Evolutionary conservation across 2,888 invertebrate genomes (phyloP).

Genomic region (Parnassius glacialis): DNA sequence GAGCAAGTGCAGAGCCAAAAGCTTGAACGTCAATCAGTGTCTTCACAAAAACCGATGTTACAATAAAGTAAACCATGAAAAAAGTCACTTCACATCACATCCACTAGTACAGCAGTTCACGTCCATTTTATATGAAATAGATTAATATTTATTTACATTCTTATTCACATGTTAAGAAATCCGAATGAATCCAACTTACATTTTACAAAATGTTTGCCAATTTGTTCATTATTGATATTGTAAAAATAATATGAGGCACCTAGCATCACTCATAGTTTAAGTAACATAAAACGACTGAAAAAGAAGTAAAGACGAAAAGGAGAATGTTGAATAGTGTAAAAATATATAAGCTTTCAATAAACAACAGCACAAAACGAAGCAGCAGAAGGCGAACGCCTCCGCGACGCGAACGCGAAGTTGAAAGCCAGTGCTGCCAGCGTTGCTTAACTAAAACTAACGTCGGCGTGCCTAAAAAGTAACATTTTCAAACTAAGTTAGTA

Average conservation of each 20-base stretch:
- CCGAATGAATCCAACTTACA: conserved; percentile 31
- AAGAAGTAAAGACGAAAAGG: conserved; percentile 13
- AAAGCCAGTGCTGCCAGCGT: too few species aligned
- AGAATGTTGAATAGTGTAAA: conserved; percentile 20
- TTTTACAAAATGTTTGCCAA: conserved; percentile 31
- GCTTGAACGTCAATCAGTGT: conserved; percentile 33
- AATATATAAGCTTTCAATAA: conserved; percentile 31
- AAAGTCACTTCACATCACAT: conserved; percentile 56
- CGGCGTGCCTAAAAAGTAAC: too few species aligned
- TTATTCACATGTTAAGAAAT: conserved; percentile 63
- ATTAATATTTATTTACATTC: conserved; percentile 65
- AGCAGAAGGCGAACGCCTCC: conserved; percentile 17
- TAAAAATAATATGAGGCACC: conserved; percentile 37
- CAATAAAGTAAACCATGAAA: conserved; percentile 31
- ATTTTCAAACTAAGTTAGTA: too few species aligned
- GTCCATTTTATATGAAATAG: conserved; percentile 63
- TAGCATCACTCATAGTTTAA: conserved; percentile 48
- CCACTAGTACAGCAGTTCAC: conserved; percentile 59
- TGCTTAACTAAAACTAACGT: too few species aligned
- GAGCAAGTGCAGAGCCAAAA: conserved; percentile 31
- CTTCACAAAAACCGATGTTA: conserved; percentile 30
- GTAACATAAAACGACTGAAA: conserved; percentile 28
- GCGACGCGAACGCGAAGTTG: too few species aligned
- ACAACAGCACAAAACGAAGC: conserved; percentile 29
- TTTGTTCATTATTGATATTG: conserved; percentile 41